Evolutionary conservation across 2,113 vertebrate species (phyloP), one percentile per base, ranked within the genome.

Genomic region (Ondatra zibethicus): DNA sequence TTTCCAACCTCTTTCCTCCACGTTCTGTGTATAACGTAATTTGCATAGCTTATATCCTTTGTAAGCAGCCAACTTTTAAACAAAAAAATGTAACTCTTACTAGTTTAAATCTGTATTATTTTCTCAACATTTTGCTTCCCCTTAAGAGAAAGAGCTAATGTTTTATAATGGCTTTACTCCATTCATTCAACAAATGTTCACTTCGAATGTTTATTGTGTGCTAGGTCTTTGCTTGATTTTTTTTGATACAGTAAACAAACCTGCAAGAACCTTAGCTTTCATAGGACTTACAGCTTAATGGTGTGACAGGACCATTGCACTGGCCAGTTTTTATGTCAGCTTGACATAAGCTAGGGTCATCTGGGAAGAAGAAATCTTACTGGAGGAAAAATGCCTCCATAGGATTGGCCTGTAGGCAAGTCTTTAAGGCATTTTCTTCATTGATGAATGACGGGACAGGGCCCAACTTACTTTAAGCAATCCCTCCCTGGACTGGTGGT

Each of bases 181-280:
- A 36, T 66, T 25, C 58, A 73, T 58, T 93, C 33, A 42, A 16
- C 61, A 80, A 84, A 58, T 61, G 7, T 63, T 55, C 45, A 88
- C 29, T 82, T 3, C 33, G 4, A n/a, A 42, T 63, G 42, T 11
- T 73, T 92, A 36, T 45, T 45, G 33, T 3, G 3, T 82, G 19
- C 21, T 50, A 82, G 76, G 25, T 9, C 45, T 92, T 86, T 84
- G 63, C 16, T 33, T 52, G 29, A 88, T 92, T 81, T 81, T 97
- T 42, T 97, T 45, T 1, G 5, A 88, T 78, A 78, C 17, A 39
- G 5, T 39, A 19, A 78, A 36, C 33, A 10, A 68, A 78, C 1
- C 31, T 68, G 31, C 65, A 68, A 68, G 27, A 89, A 42, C 9
- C 47, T 92, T 90, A 80, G 39, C 14, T n/a, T 92, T 92, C 14